Conservation (phyloP, 2,888 invertebrate species). For the Calliphora vomitoria region DNA sequence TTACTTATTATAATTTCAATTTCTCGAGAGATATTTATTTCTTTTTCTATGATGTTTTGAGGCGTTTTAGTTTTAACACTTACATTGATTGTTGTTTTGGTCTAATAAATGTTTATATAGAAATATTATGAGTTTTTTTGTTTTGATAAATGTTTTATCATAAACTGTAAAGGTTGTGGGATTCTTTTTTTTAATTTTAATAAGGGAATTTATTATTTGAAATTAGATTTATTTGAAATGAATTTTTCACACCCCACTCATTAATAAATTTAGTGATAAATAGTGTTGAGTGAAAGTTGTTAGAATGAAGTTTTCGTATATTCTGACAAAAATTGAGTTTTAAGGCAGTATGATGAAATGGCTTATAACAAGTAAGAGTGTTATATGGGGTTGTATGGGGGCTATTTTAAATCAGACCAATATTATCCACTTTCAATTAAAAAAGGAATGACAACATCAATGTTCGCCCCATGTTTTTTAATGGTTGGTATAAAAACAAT, state of each 20-base stretch:
- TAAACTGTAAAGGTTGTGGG: constrained; percentile 35
- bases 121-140: not conserved
- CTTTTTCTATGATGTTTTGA: constrained; percentile 14
- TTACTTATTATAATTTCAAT: constrained; percentile 13
- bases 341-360: too few species aligned
- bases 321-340: too few species aligned
- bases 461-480: too few species aligned
- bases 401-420: too few species aligned
- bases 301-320: too few species aligned
- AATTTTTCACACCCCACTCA: not conserved
- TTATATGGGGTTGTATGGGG: too few species aligned
- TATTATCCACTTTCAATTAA: too few species aligned
- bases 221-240: not conserved
- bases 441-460: too few species aligned
- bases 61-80: constrained; percentile 69
- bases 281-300: constrained; percentile 14
- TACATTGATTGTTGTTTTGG: constrained; percentile 5
- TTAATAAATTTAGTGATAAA: not conserved
- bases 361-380: too few species aligned
- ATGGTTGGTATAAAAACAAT: too few species aligned
- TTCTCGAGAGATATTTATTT: constrained; percentile 27
- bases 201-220: not conserved
- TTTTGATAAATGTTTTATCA: constrained; percentile 63
- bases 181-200: constrained; percentile 34
- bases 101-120: not conserved